Conservation (phyloP, 2,888 invertebrate species). For the Drosophila niveifrons region DNA sequence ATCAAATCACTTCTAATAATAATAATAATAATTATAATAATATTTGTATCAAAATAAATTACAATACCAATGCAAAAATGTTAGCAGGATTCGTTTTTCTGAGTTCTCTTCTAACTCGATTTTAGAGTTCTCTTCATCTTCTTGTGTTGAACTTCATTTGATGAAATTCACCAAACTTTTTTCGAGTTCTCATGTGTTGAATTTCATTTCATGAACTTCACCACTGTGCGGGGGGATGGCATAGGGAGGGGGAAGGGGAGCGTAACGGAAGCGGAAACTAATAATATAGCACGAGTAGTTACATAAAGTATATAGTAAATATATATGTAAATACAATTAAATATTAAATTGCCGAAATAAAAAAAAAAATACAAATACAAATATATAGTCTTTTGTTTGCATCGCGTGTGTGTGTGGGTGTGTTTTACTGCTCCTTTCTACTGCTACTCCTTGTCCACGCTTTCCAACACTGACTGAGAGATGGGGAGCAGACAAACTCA, state of each 20-base stretch:
- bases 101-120: constrained; percentile 13
- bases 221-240: background rate
- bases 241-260: background rate
- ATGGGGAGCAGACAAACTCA: constrained; percentile 24
- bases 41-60: constrained; percentile 62
- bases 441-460: constrained; percentile 2
- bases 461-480: background rate
- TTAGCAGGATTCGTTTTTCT: constrained; percentile 12
- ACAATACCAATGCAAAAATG: constrained; percentile 54
- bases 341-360: constrained; percentile 18
- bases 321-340: constrained; percentile 25
- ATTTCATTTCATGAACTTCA: constrained; percentile 55
- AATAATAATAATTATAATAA: constrained; percentile 38
- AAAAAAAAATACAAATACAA: constrained; percentile 14
- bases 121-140: constrained; percentile 3
- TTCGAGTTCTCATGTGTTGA: constrained; percentile 9
- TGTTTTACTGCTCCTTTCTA: background rate
- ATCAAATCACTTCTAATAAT: constrained; percentile 54
- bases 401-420: background rate
- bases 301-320: constrained; percentile 16
- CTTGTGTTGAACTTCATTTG: constrained; percentile 49
- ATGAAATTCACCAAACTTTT: constrained; percentile 32
- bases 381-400: constrained; percentile 25
- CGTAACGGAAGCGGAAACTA: constrained; percentile 12
- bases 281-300: constrained; percentile 28